A percentile compares a stretch with the other conserved stretches of the same genome.
These are phyloP conservation scores for Octopus sinensis DNA, from an alignment of 1,140 invertebrate species.

Conservation along the genomic window DNA sequence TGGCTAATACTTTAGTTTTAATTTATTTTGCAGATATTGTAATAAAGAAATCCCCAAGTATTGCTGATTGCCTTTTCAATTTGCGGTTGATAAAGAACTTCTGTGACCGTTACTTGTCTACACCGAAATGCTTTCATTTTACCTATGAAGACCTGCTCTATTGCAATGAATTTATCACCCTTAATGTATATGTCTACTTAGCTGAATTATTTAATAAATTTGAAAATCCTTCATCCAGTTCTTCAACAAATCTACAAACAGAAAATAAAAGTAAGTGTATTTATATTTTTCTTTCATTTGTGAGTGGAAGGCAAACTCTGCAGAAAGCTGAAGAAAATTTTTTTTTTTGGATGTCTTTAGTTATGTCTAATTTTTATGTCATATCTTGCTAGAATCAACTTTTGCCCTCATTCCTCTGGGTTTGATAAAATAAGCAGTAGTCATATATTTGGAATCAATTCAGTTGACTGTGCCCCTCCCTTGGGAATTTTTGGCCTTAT, in stretches of 20 bases:
- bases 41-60: constrained; percentile 59
- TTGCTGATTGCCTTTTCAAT: constrained; percentile 91
- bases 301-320: too few species aligned
- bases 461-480: too few species aligned
- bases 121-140: constrained; percentile 89
- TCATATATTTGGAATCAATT: too few species aligned
- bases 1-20: background rate
- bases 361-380: too few species aligned
- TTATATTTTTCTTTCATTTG: background rate
- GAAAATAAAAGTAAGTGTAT: constrained; percentile 16
- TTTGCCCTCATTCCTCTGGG: too few species aligned
- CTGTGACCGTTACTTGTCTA: constrained; percentile 72
- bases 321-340: too few species aligned
- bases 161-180: constrained; percentile 71
- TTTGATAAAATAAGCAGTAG: too few species aligned
- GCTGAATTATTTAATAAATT: constrained; percentile 94
- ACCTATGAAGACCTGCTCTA: constrained; percentile 93
- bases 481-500: too few species aligned
- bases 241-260: constrained; percentile 14
- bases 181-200: constrained; percentile 89
- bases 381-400: too few species aligned
- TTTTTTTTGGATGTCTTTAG: too few species aligned
- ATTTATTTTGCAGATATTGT: constrained; percentile 58
- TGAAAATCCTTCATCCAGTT: constrained; percentile 61
- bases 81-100: constrained; percentile 85